Evolutionary conservation across 2,888 invertebrate genomes (phyloP).

Genomic region (Drosophila fulvimacula): DNA sequence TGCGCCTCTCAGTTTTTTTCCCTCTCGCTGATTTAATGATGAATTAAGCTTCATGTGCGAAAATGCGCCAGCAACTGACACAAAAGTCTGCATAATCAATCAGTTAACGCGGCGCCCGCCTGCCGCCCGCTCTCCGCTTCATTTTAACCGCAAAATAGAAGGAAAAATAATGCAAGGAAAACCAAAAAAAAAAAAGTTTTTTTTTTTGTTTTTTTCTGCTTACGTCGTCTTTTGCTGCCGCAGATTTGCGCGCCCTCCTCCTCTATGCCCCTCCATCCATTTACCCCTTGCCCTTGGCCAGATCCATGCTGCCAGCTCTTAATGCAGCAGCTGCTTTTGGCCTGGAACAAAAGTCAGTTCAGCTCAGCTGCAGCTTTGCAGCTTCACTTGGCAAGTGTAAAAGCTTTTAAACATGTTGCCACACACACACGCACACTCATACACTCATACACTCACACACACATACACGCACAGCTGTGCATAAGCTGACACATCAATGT

Average conservation of each 20-base stretch:
- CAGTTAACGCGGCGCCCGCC: conserved; percentile 45
- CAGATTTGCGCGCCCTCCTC: conserved; percentile 51
- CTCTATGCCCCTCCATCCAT: conserved; percentile 1
- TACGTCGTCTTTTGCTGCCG: conserved; percentile 68
- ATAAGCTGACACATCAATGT: conserved; percentile 79
- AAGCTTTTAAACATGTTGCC: conserved; percentile 76
- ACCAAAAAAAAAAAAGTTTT: background rate
- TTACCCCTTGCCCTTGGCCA: background rate
- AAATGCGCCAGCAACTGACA: conserved; percentile 69
- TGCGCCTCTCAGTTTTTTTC: background rate
- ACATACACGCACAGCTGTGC: conserved; percentile 48
- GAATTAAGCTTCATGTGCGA: conserved; percentile 70
- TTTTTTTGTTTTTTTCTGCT: conserved; percentile 46
- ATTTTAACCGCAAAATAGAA: conserved; percentile 21
- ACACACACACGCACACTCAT: conserved; percentile 33
- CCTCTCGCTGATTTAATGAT: conserved; percentile 62
- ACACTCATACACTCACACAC: conserved; percentile 10
- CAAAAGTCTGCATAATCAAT: conserved; percentile 79
- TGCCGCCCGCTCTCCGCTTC: background rate
- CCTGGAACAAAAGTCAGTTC: conserved; percentile 67
- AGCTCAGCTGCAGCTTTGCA: conserved; percentile 44
- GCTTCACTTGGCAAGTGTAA: conserved; percentile 72
- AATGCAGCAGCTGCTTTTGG: conserved; percentile 36
- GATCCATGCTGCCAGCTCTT: background rate
- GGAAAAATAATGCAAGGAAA: conserved; percentile 25